These are phyloP conservation scores for Nylanderia fulva DNA, from an alignment of 1,140 invertebrate genomes.

Conservation along the genomic window DNA sequence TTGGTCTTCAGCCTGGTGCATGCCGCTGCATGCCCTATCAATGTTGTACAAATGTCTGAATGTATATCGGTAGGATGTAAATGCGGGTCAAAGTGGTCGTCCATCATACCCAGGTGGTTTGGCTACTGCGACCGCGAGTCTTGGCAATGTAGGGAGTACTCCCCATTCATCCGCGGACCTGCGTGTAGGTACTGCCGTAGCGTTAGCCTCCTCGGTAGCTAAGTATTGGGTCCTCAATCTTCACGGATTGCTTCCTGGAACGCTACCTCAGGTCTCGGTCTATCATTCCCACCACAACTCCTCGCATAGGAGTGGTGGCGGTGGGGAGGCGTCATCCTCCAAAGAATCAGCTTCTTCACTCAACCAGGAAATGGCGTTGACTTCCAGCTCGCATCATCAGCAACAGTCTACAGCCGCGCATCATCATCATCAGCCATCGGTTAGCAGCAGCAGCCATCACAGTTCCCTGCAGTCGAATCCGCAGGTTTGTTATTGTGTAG, in stretches of 20 bases:
- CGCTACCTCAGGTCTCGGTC: slow-evolving; percentile 85
- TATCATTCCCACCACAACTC: slow-evolving; percentile 83
- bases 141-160: slow-evolving; percentile 83
- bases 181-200: slow-evolving; percentile 86
- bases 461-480: slow-evolving; percentile 80
- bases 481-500: slow-evolving; percentile 84
- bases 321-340: slow-evolving; percentile 77
- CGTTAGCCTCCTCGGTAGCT: slow-evolving; percentile 86
- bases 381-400: slow-evolving; percentile 80
- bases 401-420: slow-evolving; percentile 80
- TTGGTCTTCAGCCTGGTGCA: slow-evolving; percentile 80
- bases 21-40: slow-evolving; percentile 83
- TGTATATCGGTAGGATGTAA: slow-evolving; percentile 86
- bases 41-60: slow-evolving; percentile 86
- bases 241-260: slow-evolving; percentile 84
- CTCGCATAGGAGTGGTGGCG: slow-evolving; percentile 76
- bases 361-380: slow-evolving; percentile 83
- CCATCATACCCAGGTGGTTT: slow-evolving; percentile 83
- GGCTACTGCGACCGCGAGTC: slow-evolving; percentile 80
- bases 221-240: slow-evolving; percentile 87
- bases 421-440: slow-evolving; percentile 82
- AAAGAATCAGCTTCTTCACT: slow-evolving; percentile 80
- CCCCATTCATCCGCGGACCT: slow-evolving; percentile 83
- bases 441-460: slow-evolving; percentile 82
- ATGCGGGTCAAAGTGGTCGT: slow-evolving; percentile 84